These are phyloP conservation scores for Sylvia borin DNA, from an alignment of 2,797 vertebrate genomes.

Conservation along the genomic window DNA sequence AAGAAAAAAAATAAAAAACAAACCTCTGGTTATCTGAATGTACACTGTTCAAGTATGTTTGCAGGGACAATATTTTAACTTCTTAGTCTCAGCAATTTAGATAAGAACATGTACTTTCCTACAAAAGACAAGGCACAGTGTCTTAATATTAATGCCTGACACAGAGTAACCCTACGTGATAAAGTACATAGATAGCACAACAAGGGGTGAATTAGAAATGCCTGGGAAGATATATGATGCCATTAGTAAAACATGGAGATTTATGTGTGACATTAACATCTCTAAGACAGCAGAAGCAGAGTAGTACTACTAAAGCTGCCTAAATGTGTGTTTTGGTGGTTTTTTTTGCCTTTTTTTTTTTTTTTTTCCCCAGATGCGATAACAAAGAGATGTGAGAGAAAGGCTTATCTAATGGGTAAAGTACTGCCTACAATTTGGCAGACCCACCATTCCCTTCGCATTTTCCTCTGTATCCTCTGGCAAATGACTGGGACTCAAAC, in stretches of 20 bases:
- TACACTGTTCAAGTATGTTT: not conserved
- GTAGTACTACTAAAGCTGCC: not conserved
- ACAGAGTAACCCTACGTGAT: not conserved
- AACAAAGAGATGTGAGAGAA: not conserved
- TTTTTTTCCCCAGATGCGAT: not conserved
- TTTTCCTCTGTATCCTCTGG: not conserved
- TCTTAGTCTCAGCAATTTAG: constrained; percentile 46
- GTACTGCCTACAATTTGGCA: not conserved
- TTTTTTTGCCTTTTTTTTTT: not conserved
- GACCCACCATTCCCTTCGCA: not conserved
- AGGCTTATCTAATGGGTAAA: not conserved
- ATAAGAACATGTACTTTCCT: constrained; percentile 22
- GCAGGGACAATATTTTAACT: constrained; percentile 38
- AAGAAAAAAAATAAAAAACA: no score
- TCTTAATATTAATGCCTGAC: constrained; percentile 24
- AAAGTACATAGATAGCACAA: constrained; percentile 26
- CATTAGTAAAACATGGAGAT: constrained; percentile 43
- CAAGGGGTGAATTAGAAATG: not conserved
- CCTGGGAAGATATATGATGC: constrained; percentile 14
- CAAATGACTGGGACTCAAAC: not conserved
- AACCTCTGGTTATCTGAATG: not conserved
- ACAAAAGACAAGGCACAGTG: not conserved
- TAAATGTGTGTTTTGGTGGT: not conserved
- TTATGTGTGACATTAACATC: constrained; percentile 12
- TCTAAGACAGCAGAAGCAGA: not conserved